Conservation (phyloP, 2,797 vertebrate genomes). For the Cyclura pinguis region DNA sequence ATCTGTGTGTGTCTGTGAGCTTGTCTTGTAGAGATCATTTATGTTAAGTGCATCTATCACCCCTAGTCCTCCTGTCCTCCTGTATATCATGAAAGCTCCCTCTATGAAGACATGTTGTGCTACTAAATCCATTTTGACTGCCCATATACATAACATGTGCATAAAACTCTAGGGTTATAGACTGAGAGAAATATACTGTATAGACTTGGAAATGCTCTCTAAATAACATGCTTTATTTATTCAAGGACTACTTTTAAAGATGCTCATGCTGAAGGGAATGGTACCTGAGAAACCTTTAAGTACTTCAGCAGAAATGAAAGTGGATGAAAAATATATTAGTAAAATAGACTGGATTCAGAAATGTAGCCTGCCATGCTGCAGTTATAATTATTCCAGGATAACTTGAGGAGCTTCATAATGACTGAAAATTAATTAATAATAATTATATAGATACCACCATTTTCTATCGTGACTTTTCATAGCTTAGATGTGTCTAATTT, state of each 20-base stretch:
- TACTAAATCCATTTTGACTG: constrained; percentile 5
- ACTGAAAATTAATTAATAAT: background rate
- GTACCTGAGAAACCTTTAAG: constrained; percentile 48
- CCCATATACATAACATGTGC: constrained; percentile 23
- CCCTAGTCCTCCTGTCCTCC: background rate
- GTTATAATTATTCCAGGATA: background rate
- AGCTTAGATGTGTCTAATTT: constrained; percentile 14
- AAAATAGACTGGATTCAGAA: constrained; percentile 20
- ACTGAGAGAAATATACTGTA: constrained; percentile 46
- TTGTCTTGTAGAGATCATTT: background rate
- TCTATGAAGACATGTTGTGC: constrained; percentile 13
- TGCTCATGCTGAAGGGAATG: constrained; percentile 47
- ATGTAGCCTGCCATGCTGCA: constrained; percentile 45
- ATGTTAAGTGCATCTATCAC: background rate
- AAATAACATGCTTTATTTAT: constrained; percentile 63
- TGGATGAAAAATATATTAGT: constrained; percentile 57
- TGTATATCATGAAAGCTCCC: background rate
- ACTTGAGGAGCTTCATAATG: background rate
- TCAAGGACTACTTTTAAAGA: constrained; percentile 40
- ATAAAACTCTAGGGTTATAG: constrained; percentile 38
- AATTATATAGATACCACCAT: background rate
- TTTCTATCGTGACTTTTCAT: constrained; percentile 29
- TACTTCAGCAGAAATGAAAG: constrained; percentile 49
- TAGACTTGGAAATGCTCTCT: constrained; percentile 38
- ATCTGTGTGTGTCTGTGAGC: background rate